Conservation (phyloP, 2,797 vertebrate species). For the Echiichthys vipera region DNA sequence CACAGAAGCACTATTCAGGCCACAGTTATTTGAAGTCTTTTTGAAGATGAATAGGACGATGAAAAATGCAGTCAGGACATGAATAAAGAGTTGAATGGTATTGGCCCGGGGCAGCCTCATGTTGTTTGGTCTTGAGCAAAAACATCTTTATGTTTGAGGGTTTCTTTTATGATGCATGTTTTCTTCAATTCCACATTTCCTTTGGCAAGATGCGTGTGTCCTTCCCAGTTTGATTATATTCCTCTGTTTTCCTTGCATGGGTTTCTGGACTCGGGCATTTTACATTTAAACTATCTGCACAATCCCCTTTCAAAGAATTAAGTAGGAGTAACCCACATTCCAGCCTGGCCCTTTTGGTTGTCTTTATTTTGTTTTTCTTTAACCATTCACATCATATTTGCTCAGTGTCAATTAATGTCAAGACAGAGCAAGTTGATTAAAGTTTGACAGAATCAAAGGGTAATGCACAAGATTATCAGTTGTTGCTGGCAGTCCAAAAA, state of each 20-base stretch:
- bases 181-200: conserved; percentile 15
- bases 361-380: too few relatives aligned
- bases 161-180: conserved; percentile 35
- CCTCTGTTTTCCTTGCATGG: not conserved
- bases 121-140: conserved; percentile 33
- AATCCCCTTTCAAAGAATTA: not conserved
- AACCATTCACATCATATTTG: not conserved
- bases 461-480: not conserved
- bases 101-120: conserved; percentile 24
- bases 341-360: too few relatives aligned
- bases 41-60: conserved; percentile 50
- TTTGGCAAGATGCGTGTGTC: not conserved
- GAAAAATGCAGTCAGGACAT: conserved; percentile 26
- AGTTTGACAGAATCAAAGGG: not conserved
- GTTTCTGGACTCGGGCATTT: not conserved
- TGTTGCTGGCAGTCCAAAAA: not conserved
- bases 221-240: not conserved
- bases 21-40: conserved; percentile 37
- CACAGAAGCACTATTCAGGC: conserved; percentile 39
- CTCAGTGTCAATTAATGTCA: not conserved
- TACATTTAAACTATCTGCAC: not conserved
- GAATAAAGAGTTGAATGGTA: conserved; percentile 41
- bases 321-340: not conserved
- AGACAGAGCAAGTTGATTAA: not conserved
- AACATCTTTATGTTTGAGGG: conserved; percentile 9